Base-by-base conservation (phyloP, 2,113 vertebrate genomes). In the Corythornis cristatus region DNA sequence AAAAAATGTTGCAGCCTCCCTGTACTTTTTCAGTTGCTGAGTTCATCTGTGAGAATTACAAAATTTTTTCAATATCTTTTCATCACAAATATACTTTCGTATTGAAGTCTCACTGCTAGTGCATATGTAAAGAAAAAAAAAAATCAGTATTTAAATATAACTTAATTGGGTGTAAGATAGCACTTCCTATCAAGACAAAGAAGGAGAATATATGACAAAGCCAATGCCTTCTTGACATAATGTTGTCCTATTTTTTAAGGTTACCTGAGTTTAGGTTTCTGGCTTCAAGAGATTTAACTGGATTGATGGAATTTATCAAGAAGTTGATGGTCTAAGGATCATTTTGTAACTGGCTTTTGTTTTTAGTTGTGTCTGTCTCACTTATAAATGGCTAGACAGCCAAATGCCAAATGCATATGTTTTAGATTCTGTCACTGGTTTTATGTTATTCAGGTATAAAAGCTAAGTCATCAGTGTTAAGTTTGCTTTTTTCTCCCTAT, bases 341-440 rank as follows among this genome's bases (percentile, higher is more conserved):
- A 5, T 67, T 31, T 33, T 31, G 17, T 10, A 76, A 68, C 6
- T 17, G 45, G 3, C 4, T 81, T 80, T 80, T 56, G 1, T 48
- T 66, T 78, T 67, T 53, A 3, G 26, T 46, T 60, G 7, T 48
- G 18, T 42, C 5, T 33, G 33, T 46, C 17, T 88, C 37, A 50
- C 48, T 50, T 50, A 56, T 8, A 65, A 71, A 35, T 28, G 28
- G 9, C 58, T 33, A 90, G 21, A 71, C 43, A 9, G 8, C 2
- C 31, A 40, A 35, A 1, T 25, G 26, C 37, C 23, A 79, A 33
- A 79, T 0, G 0, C 19, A 33, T 40, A 46, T 35, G 12, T 64
- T 57, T 73, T 53, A n/a, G 8, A 11, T 76, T 86, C 40, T 68
- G 43, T 45, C 1, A 1, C 22, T 48, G 9, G 2, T 93, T 78